Evolutionary conservation across 2,888 invertebrate genomes (phyloP).

Genomic region (Calameuta idolon): DNA sequence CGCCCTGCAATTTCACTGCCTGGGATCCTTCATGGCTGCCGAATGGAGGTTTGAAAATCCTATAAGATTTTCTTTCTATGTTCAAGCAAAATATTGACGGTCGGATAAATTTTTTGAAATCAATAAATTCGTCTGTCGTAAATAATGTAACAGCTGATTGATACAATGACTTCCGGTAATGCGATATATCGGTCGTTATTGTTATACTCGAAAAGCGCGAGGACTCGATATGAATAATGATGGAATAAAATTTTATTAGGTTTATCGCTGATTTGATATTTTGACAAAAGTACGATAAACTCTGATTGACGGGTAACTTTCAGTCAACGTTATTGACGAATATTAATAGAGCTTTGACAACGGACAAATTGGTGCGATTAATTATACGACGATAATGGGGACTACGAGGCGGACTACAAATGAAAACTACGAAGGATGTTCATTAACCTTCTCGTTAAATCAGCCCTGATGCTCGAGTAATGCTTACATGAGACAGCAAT

Average conservation of each 20-base stretch:
- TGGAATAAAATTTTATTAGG: background rate
- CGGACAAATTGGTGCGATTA: background rate
- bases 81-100: background rate
- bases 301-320: background rate
- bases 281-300: background rate
- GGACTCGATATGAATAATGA: background rate
- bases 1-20: slow-evolving; percentile 49
- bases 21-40: slow-evolving; percentile 35
- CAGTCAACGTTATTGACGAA: background rate
- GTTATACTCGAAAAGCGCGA: background rate
- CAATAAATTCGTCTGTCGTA: background rate
- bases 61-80: background rate
- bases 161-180: background rate
- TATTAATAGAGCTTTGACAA: background rate
- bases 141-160: background rate
- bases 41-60: background rate
- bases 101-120: background rate
- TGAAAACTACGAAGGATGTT: background rate
- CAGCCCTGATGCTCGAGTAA: background rate
- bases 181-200: background rate
- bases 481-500: background rate
- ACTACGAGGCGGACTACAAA: background rate
- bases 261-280: background rate
- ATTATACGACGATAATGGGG: background rate
- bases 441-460: background rate